phyloP scores from a whole-genome alignment of 2,888 invertebrate species.

The Drosophila lacicola region DNA sequence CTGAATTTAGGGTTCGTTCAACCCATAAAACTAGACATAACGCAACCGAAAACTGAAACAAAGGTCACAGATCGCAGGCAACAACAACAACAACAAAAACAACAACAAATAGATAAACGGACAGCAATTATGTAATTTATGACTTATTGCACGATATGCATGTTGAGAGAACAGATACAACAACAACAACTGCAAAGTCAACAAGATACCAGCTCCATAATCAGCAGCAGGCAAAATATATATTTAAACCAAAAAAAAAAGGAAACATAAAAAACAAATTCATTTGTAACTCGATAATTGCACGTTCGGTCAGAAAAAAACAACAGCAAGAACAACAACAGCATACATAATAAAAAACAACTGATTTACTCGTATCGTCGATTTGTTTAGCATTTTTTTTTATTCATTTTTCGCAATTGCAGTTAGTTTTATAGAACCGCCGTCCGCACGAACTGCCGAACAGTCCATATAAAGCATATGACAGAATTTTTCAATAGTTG shows the following conservation, averaged over 20 bases:
- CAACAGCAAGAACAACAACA: slow-evolving; percentile 2
- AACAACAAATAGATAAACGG: slow-evolving; percentile 45
- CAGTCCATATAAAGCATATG: slow-evolving; percentile 34
- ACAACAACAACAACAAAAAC: slow-evolving; percentile 4
- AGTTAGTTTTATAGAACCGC: slow-evolving; percentile 23
- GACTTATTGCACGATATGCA: slow-evolving; percentile 61
- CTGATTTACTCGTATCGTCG: slow-evolving; percentile 35
- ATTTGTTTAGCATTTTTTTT: slow-evolving; percentile 19
- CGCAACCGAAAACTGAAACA: slow-evolving; percentile 20
- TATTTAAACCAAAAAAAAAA: slow-evolving; percentile 12
- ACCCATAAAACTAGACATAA: slow-evolving; percentile 22
- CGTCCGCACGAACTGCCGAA: slow-evolving; percentile 36
- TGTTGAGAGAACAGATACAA: slow-evolving; percentile 26
- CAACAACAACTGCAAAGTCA: slow-evolving; percentile 30
- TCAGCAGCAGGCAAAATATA: slow-evolving; percentile 20
- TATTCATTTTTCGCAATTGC: slow-evolving; percentile 8
- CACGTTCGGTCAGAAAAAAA: slow-evolving; percentile 55
- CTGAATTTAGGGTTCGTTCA: slow-evolving; percentile 32
- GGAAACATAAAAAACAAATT: slow-evolving; percentile 29
- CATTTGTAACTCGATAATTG: slow-evolving; percentile 70
- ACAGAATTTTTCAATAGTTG: slow-evolving; percentile 18
- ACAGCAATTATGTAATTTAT: slow-evolving; percentile 71
- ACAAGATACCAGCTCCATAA: slow-evolving; percentile 52
- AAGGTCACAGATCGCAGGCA: slow-evolving; percentile 42
- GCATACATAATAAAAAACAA: slow-evolving; percentile 15